Conservation (phyloP, 1,140 invertebrate species). For the Drosophila mayri region DNA sequence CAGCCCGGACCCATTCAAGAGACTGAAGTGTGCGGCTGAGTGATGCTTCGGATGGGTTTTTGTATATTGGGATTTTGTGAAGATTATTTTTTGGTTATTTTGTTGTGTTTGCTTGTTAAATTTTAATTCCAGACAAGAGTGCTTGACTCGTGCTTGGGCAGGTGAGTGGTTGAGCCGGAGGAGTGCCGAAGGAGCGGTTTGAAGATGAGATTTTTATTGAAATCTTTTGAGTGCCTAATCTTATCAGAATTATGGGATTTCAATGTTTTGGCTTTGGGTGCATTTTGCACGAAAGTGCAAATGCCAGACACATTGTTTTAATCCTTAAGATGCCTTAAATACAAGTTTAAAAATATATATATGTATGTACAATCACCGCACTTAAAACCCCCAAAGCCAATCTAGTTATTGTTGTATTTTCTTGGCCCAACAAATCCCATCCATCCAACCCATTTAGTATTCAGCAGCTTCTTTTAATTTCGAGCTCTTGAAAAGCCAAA, state of each 20-base stretch:
- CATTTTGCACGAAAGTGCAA: conserved; percentile 2
- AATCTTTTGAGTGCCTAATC: conserved; percentile 50
- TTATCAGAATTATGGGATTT: conserved; percentile 45
- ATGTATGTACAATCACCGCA: neutral
- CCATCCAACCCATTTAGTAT: conserved; percentile 17
- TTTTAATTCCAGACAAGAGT: conserved; percentile 50
- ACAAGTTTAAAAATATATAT: neutral
- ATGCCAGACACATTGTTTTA: conserved; percentile 7
- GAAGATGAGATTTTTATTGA: conserved; percentile 32
- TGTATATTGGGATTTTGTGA: conserved; percentile 30
- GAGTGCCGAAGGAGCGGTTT: conserved; percentile 6
- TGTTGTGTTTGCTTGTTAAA: conserved; percentile 53
- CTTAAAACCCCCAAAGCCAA: neutral
- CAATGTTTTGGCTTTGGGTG: conserved; percentile 16
- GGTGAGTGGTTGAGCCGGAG: neutral
- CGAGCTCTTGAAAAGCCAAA: neutral
- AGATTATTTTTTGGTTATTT: conserved; percentile 52
- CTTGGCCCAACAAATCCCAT: neutral
- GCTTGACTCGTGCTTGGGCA: conserved; percentile 21
- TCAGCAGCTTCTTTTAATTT: conserved; percentile 20
- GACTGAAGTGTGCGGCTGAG: conserved; percentile 38
- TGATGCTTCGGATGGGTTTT: conserved; percentile 21
- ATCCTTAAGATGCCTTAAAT: neutral
- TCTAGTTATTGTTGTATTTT: conserved; percentile 1
- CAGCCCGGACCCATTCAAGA: neutral